Percentiles rank a stretch among this genome's conserved stretches.
Conservation (phyloP, 2,888 invertebrate species). For the Drosophila ustulata region DNA sequence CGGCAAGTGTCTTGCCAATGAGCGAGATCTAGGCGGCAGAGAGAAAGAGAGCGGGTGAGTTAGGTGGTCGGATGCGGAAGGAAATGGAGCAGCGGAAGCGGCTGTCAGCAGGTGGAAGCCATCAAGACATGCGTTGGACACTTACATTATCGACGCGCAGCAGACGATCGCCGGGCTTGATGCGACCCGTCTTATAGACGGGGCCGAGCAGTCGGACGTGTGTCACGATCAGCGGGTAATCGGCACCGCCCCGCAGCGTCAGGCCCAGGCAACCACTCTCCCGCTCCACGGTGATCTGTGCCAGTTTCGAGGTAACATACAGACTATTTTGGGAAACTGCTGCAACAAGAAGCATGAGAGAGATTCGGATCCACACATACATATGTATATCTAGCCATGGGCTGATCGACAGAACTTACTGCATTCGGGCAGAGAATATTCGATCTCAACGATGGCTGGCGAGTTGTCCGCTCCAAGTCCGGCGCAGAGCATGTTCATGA, state of each 20-base stretch:
- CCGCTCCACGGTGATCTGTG: slow-evolving; percentile 92
- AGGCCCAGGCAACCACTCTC: slow-evolving; percentile 94
- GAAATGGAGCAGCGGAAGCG: slow-evolving; percentile 43
- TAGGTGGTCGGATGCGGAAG: slow-evolving; percentile 14
- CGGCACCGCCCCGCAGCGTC: slow-evolving; percentile 93
- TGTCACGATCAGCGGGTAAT: slow-evolving; percentile 94
- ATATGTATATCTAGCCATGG: too few species aligned
- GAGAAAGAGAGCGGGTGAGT: slow-evolving; percentile 3
- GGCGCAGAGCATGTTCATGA: slow-evolving; percentile 88
- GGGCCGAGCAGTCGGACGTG: slow-evolving; percentile 95
- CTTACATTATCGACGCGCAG: slow-evolving; percentile 93
- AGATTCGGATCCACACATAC: not conserved
- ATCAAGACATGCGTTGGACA: slow-evolving; percentile 51
- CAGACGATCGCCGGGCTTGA: slow-evolving; percentile 95
- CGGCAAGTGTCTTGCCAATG: slow-evolving; percentile 91
- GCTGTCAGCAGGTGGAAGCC: slow-evolving; percentile 57
- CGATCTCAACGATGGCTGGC: slow-evolving; percentile 92
- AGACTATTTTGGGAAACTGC: slow-evolving; percentile 90
- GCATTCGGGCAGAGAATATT: slow-evolving; percentile 93
- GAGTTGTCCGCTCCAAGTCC: slow-evolving; percentile 86
- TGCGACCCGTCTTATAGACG: slow-evolving; percentile 94
- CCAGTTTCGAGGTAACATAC: slow-evolving; percentile 91
- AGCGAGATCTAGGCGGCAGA: slow-evolving; percentile 87
- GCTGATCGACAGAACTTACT: slow-evolving; percentile 86
- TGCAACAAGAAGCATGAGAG: slow-evolving; percentile 27